These are phyloP conservation scores for Leptopilina clavipes DNA, from an alignment of 1,140 invertebrate genomes.

Conservation along the genomic window DNA sequence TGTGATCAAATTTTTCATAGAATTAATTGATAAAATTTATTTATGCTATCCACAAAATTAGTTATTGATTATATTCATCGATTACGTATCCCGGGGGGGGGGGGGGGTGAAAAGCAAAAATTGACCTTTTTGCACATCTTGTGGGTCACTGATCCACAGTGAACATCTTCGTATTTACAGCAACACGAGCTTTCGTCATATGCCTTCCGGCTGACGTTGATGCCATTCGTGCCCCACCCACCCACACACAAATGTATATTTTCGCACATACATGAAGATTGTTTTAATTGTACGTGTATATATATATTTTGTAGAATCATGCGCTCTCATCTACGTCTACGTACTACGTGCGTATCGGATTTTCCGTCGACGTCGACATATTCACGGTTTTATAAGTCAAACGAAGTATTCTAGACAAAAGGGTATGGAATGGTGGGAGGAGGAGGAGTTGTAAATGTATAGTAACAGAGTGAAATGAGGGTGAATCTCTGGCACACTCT, in stretches of 20 bases:
- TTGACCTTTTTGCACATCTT: no score
- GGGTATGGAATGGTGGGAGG: not conserved
- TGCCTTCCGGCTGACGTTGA: slow-evolving; percentile 34
- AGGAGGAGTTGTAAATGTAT: not conserved
- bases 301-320: not conserved
- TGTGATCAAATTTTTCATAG: no score
- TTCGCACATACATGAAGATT: not conserved
- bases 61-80: no score
- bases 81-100: not conserved
- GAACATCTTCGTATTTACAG: slow-evolving; percentile 3
- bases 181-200: slow-evolving; percentile 10
- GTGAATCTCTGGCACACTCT: not conserved
- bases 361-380: slow-evolving; percentile 12
- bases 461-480: not conserved
- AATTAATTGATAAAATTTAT: no score
- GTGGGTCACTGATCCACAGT: not conserved
- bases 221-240: slow-evolving; percentile 4
- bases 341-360: slow-evolving; percentile 18
- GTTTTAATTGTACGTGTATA: no score
- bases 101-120: no score
- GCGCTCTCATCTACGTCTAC: slow-evolving; percentile 8
- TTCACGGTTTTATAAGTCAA: slow-evolving; percentile 10
- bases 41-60: no score
- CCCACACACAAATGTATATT: not conserved
- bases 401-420: slow-evolving; percentile 4